Evolutionary conservation across 2,113 vertebrate genomes (phyloP).

Genomic region (Pterocles orientalis): DNA sequence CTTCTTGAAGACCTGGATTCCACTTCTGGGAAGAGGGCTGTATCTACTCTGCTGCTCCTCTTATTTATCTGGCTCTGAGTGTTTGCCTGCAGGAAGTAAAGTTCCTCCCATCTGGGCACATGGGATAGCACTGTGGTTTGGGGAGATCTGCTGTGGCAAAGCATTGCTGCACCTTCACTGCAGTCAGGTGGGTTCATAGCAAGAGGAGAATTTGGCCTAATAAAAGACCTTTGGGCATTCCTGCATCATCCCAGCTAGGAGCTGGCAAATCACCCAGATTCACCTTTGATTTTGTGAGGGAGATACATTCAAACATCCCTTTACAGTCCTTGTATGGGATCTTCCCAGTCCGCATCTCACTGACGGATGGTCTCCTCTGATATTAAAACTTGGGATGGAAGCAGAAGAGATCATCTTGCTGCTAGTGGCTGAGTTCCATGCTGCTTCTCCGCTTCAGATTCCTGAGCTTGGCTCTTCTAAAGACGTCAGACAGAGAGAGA

Average conservation of each 20-base stretch:
- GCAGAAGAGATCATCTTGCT: neutral
- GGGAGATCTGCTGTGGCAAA: neutral
- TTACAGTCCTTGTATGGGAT: neutral
- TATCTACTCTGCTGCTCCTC: neutral
- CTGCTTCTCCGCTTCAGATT: neutral
- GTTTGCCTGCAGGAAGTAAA: neutral
- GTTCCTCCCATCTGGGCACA: neutral
- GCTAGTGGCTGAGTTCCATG: accelerated
- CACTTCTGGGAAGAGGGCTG: neutral
- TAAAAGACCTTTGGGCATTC: neutral
- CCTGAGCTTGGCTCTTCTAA: neutral
- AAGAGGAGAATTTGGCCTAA: neutral
- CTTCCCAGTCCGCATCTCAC: neutral
- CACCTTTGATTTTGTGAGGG: neutral
- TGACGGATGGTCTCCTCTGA: neutral
- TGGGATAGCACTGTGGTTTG: neutral
- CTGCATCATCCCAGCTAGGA: neutral
- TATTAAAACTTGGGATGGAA: neutral
- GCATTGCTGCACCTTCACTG: neutral
- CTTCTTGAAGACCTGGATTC: neutral
- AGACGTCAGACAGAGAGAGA: neutral
- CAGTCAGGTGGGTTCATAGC: neutral
- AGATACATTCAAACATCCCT: neutral
- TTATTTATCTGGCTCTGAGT: neutral
- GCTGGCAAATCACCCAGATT: neutral